Conservation (phyloP, 2,888 invertebrate species). For the Drosophila imparisetae region DNA sequence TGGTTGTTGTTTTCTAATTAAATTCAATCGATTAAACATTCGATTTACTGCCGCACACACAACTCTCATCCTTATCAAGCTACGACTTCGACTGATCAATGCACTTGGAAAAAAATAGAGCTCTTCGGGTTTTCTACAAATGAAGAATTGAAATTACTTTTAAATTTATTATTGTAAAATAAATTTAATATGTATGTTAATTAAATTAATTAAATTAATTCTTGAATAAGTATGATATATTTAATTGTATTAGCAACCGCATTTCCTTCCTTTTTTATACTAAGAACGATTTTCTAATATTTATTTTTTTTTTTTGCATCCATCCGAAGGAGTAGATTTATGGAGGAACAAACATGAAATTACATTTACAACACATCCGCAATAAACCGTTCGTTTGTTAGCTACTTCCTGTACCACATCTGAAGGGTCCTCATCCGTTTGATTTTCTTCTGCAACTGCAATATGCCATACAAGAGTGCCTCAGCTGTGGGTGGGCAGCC, state of each 20-base stretch:
- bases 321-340: neutral
- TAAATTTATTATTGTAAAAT: neutral
- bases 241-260: no score
- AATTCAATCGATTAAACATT: conserved; percentile 82
- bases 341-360: neutral
- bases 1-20: conserved; percentile 80
- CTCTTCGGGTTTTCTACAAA: neutral
- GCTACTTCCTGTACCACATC: conserved; percentile 95
- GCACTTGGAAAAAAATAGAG: neutral
- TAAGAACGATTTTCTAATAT: neutral
- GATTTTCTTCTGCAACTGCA: conserved; percentile 98
- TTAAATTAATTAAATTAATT: no score
- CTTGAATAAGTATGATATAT: no score
- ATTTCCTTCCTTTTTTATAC: no score
- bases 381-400: neutral
- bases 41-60: conserved; percentile 78
- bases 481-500: conserved; percentile 99
- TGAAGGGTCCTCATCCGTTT: conserved; percentile 95
- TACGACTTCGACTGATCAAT: neutral
- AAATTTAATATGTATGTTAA: neutral
- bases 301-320: neutral
- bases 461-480: conserved; percentile 96
- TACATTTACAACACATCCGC: neutral
- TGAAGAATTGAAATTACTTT: neutral
- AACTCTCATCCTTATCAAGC: conserved; percentile 31